Evolutionary conservation across 2,113 vertebrate genomes (phyloP), one percentile per base, ranked within the genome.

Genomic region (Pluvialis apricaria): DNA sequence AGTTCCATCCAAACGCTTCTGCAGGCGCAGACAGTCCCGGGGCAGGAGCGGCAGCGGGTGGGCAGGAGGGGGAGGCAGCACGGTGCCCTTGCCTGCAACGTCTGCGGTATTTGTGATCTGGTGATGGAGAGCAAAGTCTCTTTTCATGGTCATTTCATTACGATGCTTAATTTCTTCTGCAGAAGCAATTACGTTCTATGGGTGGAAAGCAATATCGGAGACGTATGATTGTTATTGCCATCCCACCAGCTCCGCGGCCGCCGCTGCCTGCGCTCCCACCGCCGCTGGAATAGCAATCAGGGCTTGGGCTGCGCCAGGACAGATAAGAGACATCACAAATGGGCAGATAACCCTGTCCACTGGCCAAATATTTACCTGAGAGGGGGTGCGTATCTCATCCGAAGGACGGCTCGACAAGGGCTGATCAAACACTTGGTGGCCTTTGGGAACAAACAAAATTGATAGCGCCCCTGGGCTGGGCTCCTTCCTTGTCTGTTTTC

Each of bases 71-170:
- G 45, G 38, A 22, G 14, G 40, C 40, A 15, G 28, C 55, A 1
- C 1, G 2, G 45, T 5, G 69, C 49, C 49, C 88, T 42, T 3
- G 11, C 4, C 1, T 5, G n/a, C 20, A 1, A 15, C 21, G 2
- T 5, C 68, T 20, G 65, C 0, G 0, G 0, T 4, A 1, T 18
- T 29, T 45, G 58, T 5, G n/a, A 65, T 26, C 29, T 2, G 3
- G 15, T 22, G 18, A 66, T 9, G 2, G 83, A 83, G 68, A 84
- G 73, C 58, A 5, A 42, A 70, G 57, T 16, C 66, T 60, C 42
- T 60, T 60, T 72, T 70, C 62, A 76, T 11, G 13, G 61, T 12
- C 8, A 0, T 91, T 88, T 92, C 86, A 91, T 83, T 86, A 61
- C 4, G 83, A 40, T 47, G 93, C 64, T 81, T 95, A 83, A 94